Conservation (phyloP, 1,140 invertebrate species). For the Lordiphosa collinella region DNA sequence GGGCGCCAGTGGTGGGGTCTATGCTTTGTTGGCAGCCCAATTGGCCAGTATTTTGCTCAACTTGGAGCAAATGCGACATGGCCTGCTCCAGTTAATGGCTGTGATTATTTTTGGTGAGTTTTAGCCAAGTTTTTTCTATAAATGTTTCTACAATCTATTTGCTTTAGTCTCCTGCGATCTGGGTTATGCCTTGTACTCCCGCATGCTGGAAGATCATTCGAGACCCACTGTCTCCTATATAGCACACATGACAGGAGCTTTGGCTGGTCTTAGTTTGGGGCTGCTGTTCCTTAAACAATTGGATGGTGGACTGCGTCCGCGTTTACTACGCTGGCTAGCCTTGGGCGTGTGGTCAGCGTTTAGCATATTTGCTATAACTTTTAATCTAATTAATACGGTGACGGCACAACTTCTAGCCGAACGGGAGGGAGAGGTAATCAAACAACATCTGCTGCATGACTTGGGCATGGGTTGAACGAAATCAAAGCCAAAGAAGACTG, state of each 20-base stretch:
- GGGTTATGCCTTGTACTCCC: constrained; percentile 94
- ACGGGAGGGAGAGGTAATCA: constrained; percentile 68
- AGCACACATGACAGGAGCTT: constrained; percentile 94
- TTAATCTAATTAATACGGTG: constrained; percentile 90
- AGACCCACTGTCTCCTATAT: constrained; percentile 93
- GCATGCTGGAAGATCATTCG: constrained; percentile 84
- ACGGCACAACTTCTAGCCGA: constrained; percentile 70
- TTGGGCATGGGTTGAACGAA: constrained; percentile 60
- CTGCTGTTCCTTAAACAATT: constrained; percentile 96
- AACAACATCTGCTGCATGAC: constrained; percentile 72
- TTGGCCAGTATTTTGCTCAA: constrained; percentile 96
- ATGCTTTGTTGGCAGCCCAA: constrained; percentile 95
- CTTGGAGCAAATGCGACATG: constrained; percentile 97
- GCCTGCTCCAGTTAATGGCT: constrained; percentile 91
- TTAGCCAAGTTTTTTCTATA: constrained; percentile 24
- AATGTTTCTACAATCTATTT: neutral
- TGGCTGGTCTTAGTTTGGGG: constrained; percentile 93
- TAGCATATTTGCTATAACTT: constrained; percentile 94
- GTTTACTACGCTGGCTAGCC: constrained; percentile 96
- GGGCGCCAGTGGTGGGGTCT: constrained; percentile 95
- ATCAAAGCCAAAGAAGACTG: constrained; percentile 45
- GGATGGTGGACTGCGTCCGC: constrained; percentile 93
- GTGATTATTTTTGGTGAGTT: constrained; percentile 94
- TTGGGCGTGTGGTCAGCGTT: constrained; percentile 94
- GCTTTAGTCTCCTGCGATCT: constrained; percentile 92